Conservation (phyloP, 1,140 invertebrate genomes). For the Glossosoma conforme region DNA sequence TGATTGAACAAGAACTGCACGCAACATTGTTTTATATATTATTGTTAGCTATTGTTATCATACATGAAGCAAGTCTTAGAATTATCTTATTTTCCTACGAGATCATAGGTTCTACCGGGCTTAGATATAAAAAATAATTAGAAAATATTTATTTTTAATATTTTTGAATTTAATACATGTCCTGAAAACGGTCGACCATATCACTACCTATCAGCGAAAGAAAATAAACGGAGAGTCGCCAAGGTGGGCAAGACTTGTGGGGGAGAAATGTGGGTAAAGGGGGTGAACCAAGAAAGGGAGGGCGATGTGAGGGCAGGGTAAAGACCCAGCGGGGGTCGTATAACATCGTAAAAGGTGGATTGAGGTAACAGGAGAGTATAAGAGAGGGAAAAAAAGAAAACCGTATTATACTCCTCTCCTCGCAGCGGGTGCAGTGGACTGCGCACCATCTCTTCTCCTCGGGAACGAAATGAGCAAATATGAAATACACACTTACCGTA, state of each 20-base stretch:
- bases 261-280: constrained; percentile 9
- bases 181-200: constrained; percentile 22
- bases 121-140: too few relatives aligned
- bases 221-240: constrained; percentile 27
- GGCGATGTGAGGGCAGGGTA: neutral
- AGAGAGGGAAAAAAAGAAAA: constrained; percentile 20
- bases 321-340: constrained; percentile 11
- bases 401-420: constrained; percentile 11
- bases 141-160: too few relatives aligned
- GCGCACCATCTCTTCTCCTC: constrained; percentile 18
- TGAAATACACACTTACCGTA: too few relatives aligned
- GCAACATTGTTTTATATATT: too few relatives aligned
- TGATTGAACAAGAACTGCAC: too few relatives aligned
- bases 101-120: too few relatives aligned
- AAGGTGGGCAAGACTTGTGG: constrained; percentile 15
- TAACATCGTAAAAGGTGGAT: constrained; percentile 28
- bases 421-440: constrained; percentile 22
- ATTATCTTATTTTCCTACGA: too few relatives aligned
- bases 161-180: constrained; percentile 6
- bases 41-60: too few relatives aligned
- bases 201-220: constrained; percentile 25
- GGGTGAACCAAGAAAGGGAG: constrained; percentile 6
- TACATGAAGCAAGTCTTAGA: too few relatives aligned
- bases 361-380: constrained; percentile 27
- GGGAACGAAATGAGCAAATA: too few relatives aligned